Base-by-base conservation (phyloP, 2,797 vertebrate genomes). In the Crenichthys baileyi region DNA sequence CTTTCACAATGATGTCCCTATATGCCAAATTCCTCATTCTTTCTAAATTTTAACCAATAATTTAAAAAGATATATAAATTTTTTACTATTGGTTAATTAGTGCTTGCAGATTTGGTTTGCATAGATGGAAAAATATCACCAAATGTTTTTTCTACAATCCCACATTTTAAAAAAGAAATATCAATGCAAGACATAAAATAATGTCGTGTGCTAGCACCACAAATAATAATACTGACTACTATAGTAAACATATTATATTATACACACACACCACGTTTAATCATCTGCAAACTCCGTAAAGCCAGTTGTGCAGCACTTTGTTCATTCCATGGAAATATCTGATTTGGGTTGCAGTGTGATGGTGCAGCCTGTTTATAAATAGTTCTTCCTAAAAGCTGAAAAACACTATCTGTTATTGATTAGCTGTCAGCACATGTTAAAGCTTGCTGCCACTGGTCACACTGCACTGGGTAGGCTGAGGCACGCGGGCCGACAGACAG, bases 391-490 rank as follows among this genome's bases (percentile, higher is more conserved):
- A 95, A 95, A 94, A 95, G 94, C 94, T 89, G 83, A 91, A 95
- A 94, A 93, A 94, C 93, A 92, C 93, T 89, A 88, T 92, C 82
- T 90, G 83, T 70, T 88, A 96, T 95, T 92, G 95, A 96, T 95
- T 95, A 93, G 67, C 91, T 95, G 94, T 95, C 94, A 92, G 83
- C 91, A 91, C 91, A 94, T 83, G 90, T 95, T 94, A 94, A 91
- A 85, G 83, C 88, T 86, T 75, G 73, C 75, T 88, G 90, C 89
- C 84, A 1, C 87, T 88, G 88, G 89, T 93, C 91, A 87, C 93
- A 87, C 85, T 55, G 70, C 75, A 75, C 86, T 79, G 76, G 41
- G 61, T 70, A 77, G 65, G 60, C 46, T 73, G 18, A 80, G 75
- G 53, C 71, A 77, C 81, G 80, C 60, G 76, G 76, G 86, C 53